These are phyloP conservation scores for Aspidiotus destructor DNA, from an alignment of 2,888 invertebrate species.

Conservation along the genomic window DNA sequence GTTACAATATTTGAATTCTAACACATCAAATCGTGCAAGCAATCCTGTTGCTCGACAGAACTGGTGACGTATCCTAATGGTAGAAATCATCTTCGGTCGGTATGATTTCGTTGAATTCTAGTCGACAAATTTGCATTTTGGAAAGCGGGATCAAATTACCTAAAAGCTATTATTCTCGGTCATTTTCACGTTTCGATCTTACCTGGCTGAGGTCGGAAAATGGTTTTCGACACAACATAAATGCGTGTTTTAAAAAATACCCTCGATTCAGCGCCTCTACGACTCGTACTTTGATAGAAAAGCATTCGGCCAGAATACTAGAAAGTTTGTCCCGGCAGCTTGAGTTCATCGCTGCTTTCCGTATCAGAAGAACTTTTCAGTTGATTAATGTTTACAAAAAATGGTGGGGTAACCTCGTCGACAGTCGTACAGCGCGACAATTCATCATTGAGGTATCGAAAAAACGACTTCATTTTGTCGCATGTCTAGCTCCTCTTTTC, in stretches of 20 bases:
- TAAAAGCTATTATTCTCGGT: constrained; percentile 8
- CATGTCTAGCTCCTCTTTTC: constrained; percentile 40
- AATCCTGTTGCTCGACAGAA: too few species aligned
- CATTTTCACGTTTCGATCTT: background rate
- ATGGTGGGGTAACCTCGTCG: constrained; percentile 49
- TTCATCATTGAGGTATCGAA: constrained; percentile 41
- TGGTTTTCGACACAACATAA: constrained; percentile 14
- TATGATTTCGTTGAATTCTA: constrained; percentile 19
- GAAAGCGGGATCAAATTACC: constrained; percentile 9
- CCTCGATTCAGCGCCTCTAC: constrained; percentile 4
- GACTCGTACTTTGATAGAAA: constrained; percentile 42
- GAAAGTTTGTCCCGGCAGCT: constrained; percentile 39
- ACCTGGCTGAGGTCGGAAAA: background rate
- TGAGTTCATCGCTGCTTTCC: constrained; percentile 47
- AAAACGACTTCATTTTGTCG: constrained; percentile 40
- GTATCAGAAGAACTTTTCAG: constrained; percentile 54
- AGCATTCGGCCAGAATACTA: constrained; percentile 46
- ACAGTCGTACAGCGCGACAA: constrained; percentile 37
- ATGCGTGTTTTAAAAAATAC: constrained; percentile 4
- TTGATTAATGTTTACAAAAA: constrained; percentile 53
- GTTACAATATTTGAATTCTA: too few species aligned
- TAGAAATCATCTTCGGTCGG: too few species aligned
- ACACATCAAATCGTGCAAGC: too few species aligned
- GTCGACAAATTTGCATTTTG: constrained; percentile 5
- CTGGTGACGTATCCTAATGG: too few species aligned